Conservation (phyloP, 2,113 vertebrate genomes). For the Epinephelus lanceolatus region DNA sequence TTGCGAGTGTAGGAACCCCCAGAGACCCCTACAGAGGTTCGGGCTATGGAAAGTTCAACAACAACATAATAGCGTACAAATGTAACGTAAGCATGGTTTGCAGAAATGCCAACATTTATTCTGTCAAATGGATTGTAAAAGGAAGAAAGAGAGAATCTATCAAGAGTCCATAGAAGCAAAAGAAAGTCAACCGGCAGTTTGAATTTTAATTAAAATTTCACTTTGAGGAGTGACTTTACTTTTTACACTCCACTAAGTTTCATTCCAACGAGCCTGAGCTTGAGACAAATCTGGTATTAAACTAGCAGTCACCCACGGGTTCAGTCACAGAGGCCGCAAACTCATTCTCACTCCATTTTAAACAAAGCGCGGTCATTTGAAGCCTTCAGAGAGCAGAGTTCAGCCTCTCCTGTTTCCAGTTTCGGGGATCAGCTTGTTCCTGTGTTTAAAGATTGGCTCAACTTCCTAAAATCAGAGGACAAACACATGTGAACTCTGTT, state of each 20-base stretch:
- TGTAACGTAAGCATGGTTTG: too few species aligned
- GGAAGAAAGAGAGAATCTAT: background rate
- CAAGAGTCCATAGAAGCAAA: background rate
- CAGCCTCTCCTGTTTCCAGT: conserved; percentile 1
- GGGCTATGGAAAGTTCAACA: too few species aligned
- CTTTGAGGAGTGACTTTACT: background rate
- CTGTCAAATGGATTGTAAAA: too few species aligned
- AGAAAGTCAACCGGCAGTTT: background rate
- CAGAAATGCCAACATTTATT: too few species aligned
- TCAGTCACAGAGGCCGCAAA: conserved; percentile 37
- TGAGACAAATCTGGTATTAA: background rate
- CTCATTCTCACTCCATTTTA: conserved; percentile 45
- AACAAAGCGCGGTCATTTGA: conserved; percentile 11
- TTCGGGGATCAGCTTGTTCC: conserved; percentile 4
- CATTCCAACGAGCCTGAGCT: background rate
- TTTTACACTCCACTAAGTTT: background rate
- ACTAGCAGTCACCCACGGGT: conserved; percentile 24
- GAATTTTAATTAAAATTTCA: background rate
- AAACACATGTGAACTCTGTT: conserved; percentile 43
- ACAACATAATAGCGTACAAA: too few species aligned
- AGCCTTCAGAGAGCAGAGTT: conserved; percentile 8
- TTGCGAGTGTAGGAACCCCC: too few species aligned
- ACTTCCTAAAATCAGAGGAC: conserved; percentile 33
- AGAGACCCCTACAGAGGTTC: too few species aligned
- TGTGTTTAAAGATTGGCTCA: conserved; percentile 10